Evolutionary conservation across 2,797 vertebrate genomes (phyloP).

Genomic region (Danio aesculapii): DNA sequence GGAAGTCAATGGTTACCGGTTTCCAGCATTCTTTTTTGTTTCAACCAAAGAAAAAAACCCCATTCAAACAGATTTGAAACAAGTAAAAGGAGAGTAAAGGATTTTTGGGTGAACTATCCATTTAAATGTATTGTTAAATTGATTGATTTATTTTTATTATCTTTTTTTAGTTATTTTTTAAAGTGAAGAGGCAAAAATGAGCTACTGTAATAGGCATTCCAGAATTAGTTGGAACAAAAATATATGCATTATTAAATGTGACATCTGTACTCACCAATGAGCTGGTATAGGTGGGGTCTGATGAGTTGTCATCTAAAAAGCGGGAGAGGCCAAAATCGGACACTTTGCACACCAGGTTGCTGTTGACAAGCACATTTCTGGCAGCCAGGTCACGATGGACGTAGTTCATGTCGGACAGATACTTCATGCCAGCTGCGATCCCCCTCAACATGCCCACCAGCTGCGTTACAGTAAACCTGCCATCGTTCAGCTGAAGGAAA

Average conservation of each 20-base stretch:
- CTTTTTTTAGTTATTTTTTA: too few species aligned
- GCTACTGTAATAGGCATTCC: not conserved
- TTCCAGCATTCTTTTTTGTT: too few species aligned
- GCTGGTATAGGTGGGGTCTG: constrained; percentile 97
- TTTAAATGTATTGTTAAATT: too few species aligned
- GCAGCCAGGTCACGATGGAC: constrained; percentile 97
- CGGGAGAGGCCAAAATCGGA: constrained; percentile 97
- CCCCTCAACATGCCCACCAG: constrained; percentile 97
- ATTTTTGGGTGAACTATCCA: too few species aligned
- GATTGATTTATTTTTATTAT: too few species aligned
- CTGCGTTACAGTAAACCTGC: constrained; percentile 98
- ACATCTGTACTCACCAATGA: constrained; percentile 85
- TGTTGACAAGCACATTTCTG: constrained; percentile 98
- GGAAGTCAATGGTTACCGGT: too few species aligned
- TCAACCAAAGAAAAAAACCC: too few species aligned
- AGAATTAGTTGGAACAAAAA: not conserved
- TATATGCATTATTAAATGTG: not conserved
- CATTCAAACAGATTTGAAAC: too few species aligned
- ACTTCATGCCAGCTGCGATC: constrained; percentile 97
- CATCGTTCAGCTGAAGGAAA: constrained; percentile 89
- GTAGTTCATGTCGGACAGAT: constrained; percentile 98
- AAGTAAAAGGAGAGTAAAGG: too few species aligned
- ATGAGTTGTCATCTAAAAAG: constrained; percentile 94
- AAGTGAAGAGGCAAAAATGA: too few species aligned
- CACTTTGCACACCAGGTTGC: constrained; percentile 99